Evolutionary conservation across 2,797 vertebrate species (phyloP), one percentile per base, ranked within the genome.

Genomic region (Alexandromys oeconomus): DNA sequence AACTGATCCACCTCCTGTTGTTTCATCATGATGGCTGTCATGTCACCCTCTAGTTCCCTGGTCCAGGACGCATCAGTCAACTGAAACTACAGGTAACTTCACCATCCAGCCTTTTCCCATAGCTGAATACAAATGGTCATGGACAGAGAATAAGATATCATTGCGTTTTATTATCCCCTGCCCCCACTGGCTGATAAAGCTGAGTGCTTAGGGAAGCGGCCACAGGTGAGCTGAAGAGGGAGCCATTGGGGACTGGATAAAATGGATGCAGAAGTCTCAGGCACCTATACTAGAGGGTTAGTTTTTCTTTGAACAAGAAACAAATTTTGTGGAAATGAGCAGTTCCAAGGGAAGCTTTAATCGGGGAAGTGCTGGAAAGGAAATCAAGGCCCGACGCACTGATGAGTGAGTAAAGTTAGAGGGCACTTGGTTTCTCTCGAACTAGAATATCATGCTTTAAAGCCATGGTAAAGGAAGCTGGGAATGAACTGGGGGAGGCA

Each of bases 161-260:
- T 48, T 23, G 0, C 37, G 61, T 74, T 96, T 97, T 97, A 97
- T 95, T 97, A 51, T 2, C 54, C 21, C 5, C 29, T 51, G 7
- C 11, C 8, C 57, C 59, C 6, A 6, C 27, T 71, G 69, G 51
- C 40, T 92, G 67, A 79, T 48, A 23, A 59, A 91, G 59, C n/a
- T 15, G 76, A 54, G 3, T 63, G 25, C n/a, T 65, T 65, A 74
- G 74, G 31, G 71, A 82, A 92, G 65, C 40, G 61, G 65, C 51
- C 65, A 89, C 10, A 43, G 29, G 59, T 86, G 77, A 84, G 31
- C 37, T 12, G 57, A 77, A 74, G 34, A 63, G 23, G 61, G 73
- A 76, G 43, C 25, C 1, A 2, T 29, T 46, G 40, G 61, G n/a
- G 40, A 9, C 6, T 76, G 13, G 13, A 17, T 59, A 46, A 92